Evolutionary conservation across 2,113 vertebrate genomes (phyloP).

Genomic region (Mobula birostris): DNA sequence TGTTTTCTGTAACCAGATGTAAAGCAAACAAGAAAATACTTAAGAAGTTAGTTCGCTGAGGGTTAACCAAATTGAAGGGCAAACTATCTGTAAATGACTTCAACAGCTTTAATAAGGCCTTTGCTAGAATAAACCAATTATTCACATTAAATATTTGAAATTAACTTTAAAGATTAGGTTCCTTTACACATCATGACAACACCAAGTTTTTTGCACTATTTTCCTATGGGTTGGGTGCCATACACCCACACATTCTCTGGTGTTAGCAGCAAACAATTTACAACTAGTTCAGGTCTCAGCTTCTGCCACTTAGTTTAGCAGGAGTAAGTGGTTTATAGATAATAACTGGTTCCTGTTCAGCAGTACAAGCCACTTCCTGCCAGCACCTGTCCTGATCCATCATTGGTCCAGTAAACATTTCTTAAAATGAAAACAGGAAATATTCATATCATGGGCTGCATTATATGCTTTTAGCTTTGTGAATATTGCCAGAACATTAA

Average conservation of each 20-base stretch:
- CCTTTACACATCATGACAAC: background rate
- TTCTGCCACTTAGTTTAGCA: constrained; percentile 41
- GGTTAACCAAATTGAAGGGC: background rate
- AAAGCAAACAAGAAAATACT: background rate
- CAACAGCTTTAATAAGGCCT: no score
- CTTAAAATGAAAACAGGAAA: constrained; percentile 68
- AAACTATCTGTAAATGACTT: background rate
- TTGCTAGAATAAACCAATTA: constrained; percentile 13
- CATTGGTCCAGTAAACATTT: constrained; percentile 53
- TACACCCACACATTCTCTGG: constrained; percentile 39
- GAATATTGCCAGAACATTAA: no score
- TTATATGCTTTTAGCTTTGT: constrained; percentile 49
- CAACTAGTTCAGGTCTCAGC: background rate
- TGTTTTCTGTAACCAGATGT: background rate
- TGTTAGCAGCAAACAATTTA: constrained; percentile 39
- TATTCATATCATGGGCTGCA: constrained; percentile 54
- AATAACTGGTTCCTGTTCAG: constrained; percentile 49
- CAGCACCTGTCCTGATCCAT: constrained; percentile 48
- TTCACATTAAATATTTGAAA: background rate
- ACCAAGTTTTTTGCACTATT: constrained; percentile 41
- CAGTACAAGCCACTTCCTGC: constrained; percentile 47
- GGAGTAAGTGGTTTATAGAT: constrained; percentile 53
- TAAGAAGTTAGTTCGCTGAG: background rate
- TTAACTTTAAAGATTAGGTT: background rate
- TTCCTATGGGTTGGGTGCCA: constrained; percentile 27